Conservation (phyloP, 2,113 vertebrate genomes). For the Anser cygnoides region DNA sequence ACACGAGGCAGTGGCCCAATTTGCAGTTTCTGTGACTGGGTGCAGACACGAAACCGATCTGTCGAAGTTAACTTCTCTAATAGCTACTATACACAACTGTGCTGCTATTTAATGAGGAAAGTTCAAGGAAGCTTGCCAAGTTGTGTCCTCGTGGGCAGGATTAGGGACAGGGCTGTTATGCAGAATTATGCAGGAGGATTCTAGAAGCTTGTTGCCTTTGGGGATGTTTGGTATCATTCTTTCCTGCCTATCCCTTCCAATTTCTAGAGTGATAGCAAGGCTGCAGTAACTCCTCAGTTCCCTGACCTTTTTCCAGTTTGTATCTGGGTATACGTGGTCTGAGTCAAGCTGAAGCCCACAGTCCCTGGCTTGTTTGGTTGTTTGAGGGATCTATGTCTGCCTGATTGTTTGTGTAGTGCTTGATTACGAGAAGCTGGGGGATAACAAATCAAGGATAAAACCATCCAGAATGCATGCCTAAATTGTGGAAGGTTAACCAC, state of each 20-base stretch:
- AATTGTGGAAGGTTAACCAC: background rate
- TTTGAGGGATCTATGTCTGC: background rate
- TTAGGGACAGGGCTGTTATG: background rate
- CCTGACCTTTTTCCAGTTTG: background rate
- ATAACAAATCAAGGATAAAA: background rate
- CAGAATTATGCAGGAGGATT: background rate
- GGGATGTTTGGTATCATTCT: background rate
- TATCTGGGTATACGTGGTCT: background rate
- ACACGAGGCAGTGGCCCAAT: background rate
- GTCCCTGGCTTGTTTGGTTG: background rate
- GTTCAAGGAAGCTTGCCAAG: background rate
- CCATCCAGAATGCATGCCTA: background rate
- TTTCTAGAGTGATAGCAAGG: background rate
- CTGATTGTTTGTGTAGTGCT: background rate
- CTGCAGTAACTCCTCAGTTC: background rate
- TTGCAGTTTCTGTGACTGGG: background rate
- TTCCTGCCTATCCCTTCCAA: background rate
- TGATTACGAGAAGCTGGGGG: background rate
- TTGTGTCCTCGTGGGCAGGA: background rate
- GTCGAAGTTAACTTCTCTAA: background rate
- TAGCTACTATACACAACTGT: accelerated
- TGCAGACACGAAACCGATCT: background rate
- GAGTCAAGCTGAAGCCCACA: background rate
- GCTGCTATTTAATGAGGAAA: background rate
- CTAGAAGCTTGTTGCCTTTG: background rate